These are phyloP conservation scores for Microctenopoma steveboyesi DNA, from an alignment of 2,797 vertebrate species.

Conservation along the genomic window DNA sequence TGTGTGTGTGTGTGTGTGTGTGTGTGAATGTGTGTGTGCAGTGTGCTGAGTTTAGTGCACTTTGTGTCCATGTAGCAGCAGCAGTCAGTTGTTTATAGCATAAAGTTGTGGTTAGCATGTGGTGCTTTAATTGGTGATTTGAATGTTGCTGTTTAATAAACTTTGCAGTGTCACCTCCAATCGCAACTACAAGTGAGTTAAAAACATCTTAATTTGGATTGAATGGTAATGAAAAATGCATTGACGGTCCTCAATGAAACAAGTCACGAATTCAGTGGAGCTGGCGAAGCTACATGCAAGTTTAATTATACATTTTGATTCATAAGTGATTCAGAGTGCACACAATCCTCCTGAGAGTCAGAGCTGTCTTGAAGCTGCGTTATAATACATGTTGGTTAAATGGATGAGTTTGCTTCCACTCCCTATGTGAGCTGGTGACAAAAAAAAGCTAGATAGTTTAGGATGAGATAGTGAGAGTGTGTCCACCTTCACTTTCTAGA, in stretches of 20 bases:
- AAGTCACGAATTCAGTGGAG: neutral
- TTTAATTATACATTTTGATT: conserved; percentile 55
- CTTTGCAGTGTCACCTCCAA: neutral
- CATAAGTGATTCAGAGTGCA: conserved; percentile 59
- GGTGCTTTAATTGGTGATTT: neutral
- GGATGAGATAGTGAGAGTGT: conserved; percentile 10
- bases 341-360: conserved; percentile 31
- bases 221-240: neutral
- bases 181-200: neutral
- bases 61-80: no score
- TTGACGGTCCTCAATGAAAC: neutral
- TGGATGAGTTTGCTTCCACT: conserved; percentile 15
- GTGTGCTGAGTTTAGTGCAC: no score
- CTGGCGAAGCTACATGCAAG: conserved; percentile 30
- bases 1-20: no score
- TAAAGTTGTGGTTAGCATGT: neutral
- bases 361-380: conserved; percentile 14
- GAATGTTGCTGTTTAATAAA: neutral
- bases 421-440: conserved; percentile 1
- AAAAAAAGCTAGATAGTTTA: conserved; percentile 5
- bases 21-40: no score
- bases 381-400: conserved; percentile 29
- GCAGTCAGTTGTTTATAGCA: no score
- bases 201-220: neutral
- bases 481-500: conserved; percentile 14